These are phyloP conservation scores for Timandra comae DNA, from an alignment of 2,888 invertebrate genomes.

Conservation along the genomic window DNA sequence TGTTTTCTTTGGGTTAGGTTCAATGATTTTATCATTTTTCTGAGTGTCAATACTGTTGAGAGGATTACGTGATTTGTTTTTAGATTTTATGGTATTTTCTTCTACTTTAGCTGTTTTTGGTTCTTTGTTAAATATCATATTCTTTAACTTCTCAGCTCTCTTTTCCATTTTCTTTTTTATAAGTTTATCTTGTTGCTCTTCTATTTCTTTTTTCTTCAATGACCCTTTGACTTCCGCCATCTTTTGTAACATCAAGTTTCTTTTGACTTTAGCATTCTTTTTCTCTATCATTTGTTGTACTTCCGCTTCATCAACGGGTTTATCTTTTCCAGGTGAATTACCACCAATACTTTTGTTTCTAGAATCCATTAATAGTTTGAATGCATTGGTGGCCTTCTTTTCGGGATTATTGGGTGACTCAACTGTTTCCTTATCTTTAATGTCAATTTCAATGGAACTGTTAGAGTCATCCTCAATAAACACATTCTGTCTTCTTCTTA, in stretches of 20 bases:
- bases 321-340: constrained; percentile 79
- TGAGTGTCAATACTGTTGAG: constrained; percentile 12
- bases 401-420: constrained; percentile 25
- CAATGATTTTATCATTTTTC: constrained; percentile 13
- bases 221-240: constrained; percentile 81
- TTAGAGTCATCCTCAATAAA: constrained; percentile 19
- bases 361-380: constrained; percentile 81
- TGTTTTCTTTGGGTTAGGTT: constrained; percentile 26
- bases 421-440: constrained; percentile 6
- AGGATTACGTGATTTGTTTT: constrained; percentile 10
- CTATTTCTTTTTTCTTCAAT: constrained; percentile 74
- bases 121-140: constrained; percentile 49
- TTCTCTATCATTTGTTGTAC: constrained; percentile 37
- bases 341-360: constrained; percentile 79
- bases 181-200: constrained; percentile 72
- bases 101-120: constrained; percentile 24
- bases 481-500: constrained; percentile 35
- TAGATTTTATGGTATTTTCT: constrained; percentile 7
- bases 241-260: constrained; percentile 73
- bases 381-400: constrained; percentile 72
- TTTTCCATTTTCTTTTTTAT: constrained; percentile 78
- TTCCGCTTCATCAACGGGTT: constrained; percentile 32
- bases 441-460: constrained; percentile 3
- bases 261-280: constrained; percentile 54
- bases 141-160: constrained; percentile 76